phyloP scores from a whole-genome alignment of 2,888 invertebrate species.

The Nebria salina region DNA sequence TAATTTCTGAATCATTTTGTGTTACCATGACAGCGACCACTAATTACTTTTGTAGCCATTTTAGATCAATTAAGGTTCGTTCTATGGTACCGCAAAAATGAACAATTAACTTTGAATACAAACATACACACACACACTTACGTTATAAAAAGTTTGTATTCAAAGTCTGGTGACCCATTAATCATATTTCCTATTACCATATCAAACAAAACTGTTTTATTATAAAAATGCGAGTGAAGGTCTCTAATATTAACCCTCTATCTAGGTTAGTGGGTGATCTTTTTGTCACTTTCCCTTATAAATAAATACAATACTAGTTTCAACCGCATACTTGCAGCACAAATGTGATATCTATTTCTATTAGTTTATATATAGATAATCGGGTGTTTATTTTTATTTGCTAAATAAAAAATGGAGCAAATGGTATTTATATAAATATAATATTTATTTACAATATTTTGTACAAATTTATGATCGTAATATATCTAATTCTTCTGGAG shows the following conservation, averaged over 20 bases:
- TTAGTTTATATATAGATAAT: no score
- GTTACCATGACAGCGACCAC: neutral
- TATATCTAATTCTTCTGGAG: slow-evolving; percentile 78
- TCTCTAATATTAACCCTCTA: neutral
- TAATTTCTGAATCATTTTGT: neutral
- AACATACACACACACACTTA: neutral
- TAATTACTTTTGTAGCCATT: slow-evolving; percentile 37
- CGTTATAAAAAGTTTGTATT: neutral
- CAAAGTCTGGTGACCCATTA: neutral
- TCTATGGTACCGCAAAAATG: slow-evolving; percentile 25
- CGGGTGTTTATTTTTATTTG: neutral
- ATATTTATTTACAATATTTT: slow-evolving; percentile 25
- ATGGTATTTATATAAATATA: neutral
- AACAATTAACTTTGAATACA: slow-evolving; percentile 23
- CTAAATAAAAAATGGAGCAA: neutral
- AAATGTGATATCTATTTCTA: no score
- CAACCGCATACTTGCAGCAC: neutral
- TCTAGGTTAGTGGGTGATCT: neutral
- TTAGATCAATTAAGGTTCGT: slow-evolving; percentile 35
- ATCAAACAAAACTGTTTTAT: neutral
- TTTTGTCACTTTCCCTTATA: neutral
- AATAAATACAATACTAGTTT: neutral
- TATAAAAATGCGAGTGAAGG: neutral
- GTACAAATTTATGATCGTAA: slow-evolving; percentile 63
- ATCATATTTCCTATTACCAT: neutral